phyloP scores from a whole-genome alignment of 2,113 vertebrate genomes.

The Chrysochloris asiatica region DNA sequence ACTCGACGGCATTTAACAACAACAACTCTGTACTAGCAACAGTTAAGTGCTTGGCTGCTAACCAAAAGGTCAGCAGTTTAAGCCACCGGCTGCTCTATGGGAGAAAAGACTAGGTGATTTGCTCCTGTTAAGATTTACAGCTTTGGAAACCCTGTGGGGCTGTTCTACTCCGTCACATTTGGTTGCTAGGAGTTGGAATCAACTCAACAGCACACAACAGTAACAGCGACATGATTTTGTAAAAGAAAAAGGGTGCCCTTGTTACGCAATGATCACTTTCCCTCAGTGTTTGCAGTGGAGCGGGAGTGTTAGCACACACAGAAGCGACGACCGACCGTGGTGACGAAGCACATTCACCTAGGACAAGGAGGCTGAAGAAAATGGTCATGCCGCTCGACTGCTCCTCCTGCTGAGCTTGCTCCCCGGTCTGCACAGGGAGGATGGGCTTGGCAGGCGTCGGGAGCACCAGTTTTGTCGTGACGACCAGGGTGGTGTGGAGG shows the following conservation, averaged over 20 bases:
- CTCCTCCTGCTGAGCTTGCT: constrained; percentile 97
- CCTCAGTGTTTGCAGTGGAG: neutral
- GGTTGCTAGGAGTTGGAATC: neutral
- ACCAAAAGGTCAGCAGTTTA: neutral
- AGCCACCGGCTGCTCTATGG: neutral
- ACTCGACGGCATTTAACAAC: too few relatives aligned
- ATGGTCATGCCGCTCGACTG: constrained; percentile 99
- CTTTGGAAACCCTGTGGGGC: neutral
- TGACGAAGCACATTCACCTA: constrained; percentile 87
- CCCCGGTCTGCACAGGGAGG: constrained; percentile 95
- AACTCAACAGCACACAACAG: neutral
- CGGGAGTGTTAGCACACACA: neutral
- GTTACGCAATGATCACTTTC: neutral
- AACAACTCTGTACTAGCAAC: too few relatives aligned
- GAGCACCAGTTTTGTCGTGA: constrained; percentile 87
- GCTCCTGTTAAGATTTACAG: neutral
- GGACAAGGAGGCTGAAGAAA: constrained; percentile 97
- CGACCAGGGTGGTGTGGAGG: constrained; percentile 83
- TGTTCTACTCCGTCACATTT: neutral
- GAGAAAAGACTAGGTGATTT: neutral
- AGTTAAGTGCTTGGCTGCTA: neutral
- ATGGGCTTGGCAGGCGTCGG: constrained; percentile 93
- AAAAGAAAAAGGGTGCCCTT: neutral
- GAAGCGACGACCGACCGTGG: neutral
- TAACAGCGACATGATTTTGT: neutral